Evolutionary conservation across 2,113 vertebrate species (phyloP).

Genomic region (Microtus richardsoni): DNA sequence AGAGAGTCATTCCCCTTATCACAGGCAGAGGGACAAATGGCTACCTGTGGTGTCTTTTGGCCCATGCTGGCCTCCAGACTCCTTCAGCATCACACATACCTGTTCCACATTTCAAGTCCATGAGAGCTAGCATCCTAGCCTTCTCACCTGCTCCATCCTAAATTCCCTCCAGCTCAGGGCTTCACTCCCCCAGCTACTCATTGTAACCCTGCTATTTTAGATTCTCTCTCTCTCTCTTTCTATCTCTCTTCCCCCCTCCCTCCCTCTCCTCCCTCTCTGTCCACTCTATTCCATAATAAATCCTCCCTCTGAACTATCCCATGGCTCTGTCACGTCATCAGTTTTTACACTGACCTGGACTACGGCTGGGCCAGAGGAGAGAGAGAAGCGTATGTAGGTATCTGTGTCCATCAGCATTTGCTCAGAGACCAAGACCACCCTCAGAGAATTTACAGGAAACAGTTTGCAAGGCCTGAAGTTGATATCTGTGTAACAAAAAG

Average conservation of each 20-base stretch:
- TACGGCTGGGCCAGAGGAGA: neutral
- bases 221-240: neutral
- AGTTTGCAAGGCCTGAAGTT: neutral
- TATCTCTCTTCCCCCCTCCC: neutral
- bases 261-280: neutral
- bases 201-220: neutral
- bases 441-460: neutral
- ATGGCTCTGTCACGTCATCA: neutral
- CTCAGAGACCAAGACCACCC: neutral
- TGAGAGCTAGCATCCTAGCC: neutral
- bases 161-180: neutral
- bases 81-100: neutral
- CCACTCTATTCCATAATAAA: neutral
- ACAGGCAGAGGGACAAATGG: neutral
- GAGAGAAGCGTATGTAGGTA: neutral
- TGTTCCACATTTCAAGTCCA: neutral
- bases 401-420: neutral
- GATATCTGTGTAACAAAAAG: neutral
- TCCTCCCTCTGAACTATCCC: neutral
- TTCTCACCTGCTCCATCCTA: neutral
- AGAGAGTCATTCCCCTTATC: neutral
- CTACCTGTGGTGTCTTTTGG: neutral
- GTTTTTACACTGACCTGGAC: neutral
- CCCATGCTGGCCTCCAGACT: neutral
- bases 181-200: neutral